phyloP scores from a whole-genome alignment of 2,888 invertebrate species.

The Argyresthia goedartella region DNA sequence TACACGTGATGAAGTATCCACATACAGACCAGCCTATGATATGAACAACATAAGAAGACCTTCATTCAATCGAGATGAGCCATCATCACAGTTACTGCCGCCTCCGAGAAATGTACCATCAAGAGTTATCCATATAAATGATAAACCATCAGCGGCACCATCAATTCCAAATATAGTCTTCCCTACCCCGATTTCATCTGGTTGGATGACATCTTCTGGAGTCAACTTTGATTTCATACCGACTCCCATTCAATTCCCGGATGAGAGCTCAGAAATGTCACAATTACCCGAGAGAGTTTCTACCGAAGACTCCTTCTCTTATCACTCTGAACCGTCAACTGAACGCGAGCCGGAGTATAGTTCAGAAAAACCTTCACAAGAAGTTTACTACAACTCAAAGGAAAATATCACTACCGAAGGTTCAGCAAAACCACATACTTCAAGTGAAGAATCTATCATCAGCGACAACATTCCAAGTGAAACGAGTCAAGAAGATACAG shows the following conservation, averaged over 20 bases:
- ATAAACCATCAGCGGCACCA: slow-evolving; percentile 15
- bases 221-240: slow-evolving; percentile 49
- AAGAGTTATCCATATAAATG: slow-evolving; percentile 19
- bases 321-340: slow-evolving; percentile 15
- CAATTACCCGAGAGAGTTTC: slow-evolving; percentile 13
- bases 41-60: slow-evolving; percentile 51
- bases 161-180: slow-evolving; percentile 41
- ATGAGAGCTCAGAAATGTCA: slow-evolving; percentile 20
- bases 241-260: slow-evolving; percentile 41
- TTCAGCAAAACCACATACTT: slow-evolving; percentile 16
- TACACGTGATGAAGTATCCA: slow-evolving; percentile 42
- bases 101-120: slow-evolving; percentile 44
- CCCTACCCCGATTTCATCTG: slow-evolving; percentile 53
- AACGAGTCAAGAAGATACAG: slow-evolving; percentile 34
- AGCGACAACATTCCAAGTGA: slow-evolving; percentile 25
- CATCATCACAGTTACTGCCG: slow-evolving; percentile 49
- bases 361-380: slow-evolving; percentile 20
- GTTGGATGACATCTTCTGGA: slow-evolving; percentile 57
- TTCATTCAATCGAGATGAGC: slow-evolving; percentile 39
- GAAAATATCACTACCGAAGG: slow-evolving; percentile 26
- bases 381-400: slow-evolving; percentile 18
- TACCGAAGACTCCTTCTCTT: slow-evolving; percentile 18
- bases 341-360: slow-evolving; percentile 26
- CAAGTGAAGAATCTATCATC: slow-evolving; percentile 20
- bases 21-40: slow-evolving; percentile 52